Conservation (phyloP, 1,140 invertebrate genomes). For the Eupristina koningsbergeri region DNA sequence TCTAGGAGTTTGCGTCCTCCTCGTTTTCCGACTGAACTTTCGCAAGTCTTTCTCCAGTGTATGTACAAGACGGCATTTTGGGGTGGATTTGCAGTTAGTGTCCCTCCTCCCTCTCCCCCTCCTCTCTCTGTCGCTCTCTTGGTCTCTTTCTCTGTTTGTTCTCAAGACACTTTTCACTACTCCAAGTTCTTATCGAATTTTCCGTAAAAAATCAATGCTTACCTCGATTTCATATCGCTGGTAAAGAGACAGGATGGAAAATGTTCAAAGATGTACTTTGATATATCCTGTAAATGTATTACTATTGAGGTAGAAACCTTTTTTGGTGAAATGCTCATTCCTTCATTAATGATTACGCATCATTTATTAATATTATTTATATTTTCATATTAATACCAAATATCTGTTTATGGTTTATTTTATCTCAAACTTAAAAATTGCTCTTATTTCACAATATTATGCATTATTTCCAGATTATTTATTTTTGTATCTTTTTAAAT, state of each 20-base stretch:
- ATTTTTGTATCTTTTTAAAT: no score
- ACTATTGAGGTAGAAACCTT: not conserved
- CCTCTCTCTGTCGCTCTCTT: no score
- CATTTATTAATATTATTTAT: not conserved
- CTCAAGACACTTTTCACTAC: constrained; percentile 31
- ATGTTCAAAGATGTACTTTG: constrained; percentile 4
- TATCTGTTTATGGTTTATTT: no score
- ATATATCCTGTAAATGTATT: constrained; percentile 20
- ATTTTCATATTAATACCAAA: no score
- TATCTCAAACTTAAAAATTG: no score
- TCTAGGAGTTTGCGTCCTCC: not conserved
- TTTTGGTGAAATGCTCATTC: not conserved
- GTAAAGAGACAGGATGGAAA: not conserved
- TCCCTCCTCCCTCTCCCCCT: not conserved
- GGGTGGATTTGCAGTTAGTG: constrained; percentile 27
- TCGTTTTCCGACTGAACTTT: constrained; percentile 10
- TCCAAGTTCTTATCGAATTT: constrained; percentile 45
- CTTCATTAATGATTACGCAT: not conserved
- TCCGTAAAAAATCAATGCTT: constrained; percentile 43
- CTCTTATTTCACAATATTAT: no score
- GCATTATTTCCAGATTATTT: not conserved
- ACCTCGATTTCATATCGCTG: constrained; percentile 19
- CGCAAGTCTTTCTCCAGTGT: constrained; percentile 4
- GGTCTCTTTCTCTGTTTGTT: not conserved
- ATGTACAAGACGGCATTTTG: constrained; percentile 2